Evolutionary conservation across 2,797 vertebrate genomes (phyloP), one percentile per base, ranked within the genome.

Genomic region (Cetoscarus ocellatus): DNA sequence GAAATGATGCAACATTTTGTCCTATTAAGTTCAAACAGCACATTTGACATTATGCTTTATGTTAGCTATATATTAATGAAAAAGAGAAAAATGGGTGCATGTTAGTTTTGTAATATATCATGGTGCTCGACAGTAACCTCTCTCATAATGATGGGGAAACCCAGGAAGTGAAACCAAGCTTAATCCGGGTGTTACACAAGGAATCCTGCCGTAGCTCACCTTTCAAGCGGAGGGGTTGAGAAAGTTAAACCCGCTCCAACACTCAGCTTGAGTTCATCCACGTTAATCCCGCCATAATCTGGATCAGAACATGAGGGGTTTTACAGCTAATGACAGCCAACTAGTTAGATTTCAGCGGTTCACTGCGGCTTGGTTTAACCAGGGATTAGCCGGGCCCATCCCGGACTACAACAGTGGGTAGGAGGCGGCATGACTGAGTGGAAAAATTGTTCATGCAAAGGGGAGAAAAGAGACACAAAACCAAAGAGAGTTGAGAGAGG

Each of bases 241-340:
- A 88, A 88, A 90, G 89, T 90, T 91, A 91, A 92, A 87, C 90
- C 90, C 60, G 17, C 90, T 90, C 90, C 79, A 88, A 86, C 86
- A 86, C 90, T 90, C 90, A 88, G 50, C 84, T 88, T 47, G 72
- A 88, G 80, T 92, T 93, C 88, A 93, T 91, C 91, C 91, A 88
- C 75, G 47, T 90, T 93, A 93, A 93, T 93, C 91, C 92, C 8
- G 66, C 82, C 81, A 76, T 93, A 92, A 94, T 92, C 90, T 91
- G 90, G 90, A 92, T 94, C 86, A 91, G 89, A 91, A 92, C 88
- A 84, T 17, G 75, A 55, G 79, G 90, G 86, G 43, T 44, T 89
- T 92, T 92, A 85, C 69, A 38, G 61, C 89, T 92, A 93, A 93
- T 92, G 92, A 92, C 90, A 91, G 90, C 91, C 89, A 89, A 90